Evolutionary conservation across 1,140 invertebrate genomes (phyloP).

Genomic region (Apocrypta bakeri): DNA sequence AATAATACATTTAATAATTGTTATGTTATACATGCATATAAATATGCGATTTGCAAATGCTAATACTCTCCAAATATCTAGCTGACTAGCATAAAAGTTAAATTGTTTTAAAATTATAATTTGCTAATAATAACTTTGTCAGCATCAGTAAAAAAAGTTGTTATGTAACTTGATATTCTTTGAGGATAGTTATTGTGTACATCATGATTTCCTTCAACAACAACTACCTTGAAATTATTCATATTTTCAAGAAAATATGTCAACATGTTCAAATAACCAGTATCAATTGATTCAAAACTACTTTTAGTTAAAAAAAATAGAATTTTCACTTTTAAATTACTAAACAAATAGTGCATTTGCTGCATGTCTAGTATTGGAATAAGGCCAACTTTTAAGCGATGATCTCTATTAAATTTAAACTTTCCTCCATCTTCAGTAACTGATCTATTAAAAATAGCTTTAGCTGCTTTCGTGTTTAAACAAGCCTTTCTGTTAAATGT

Average conservation of each 20-base stretch:
- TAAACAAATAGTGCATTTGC: constrained; percentile 51
- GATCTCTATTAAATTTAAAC: constrained; percentile 66
- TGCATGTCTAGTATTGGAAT: constrained; percentile 50
- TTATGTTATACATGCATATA: no score
- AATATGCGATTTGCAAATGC: no score
- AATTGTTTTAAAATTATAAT: constrained; percentile 41
- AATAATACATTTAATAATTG: no score
- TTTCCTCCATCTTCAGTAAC: constrained; percentile 63
- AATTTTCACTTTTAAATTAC: constrained; percentile 55
- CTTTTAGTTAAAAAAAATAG: constrained; percentile 61
- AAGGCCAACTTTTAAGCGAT: constrained; percentile 59
- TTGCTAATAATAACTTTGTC: constrained; percentile 59
- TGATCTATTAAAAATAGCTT: constrained; percentile 72
- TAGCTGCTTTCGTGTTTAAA: constrained; percentile 70
- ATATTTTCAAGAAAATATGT: constrained; percentile 40
- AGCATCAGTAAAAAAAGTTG: constrained; percentile 64
- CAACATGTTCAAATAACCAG: background rate
- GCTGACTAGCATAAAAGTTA: no score
- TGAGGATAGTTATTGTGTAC: constrained; percentile 78
- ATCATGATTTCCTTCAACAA: constrained; percentile 79
- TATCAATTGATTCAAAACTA: constrained; percentile 48
- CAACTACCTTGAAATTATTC: constrained; percentile 61
- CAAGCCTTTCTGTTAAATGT: constrained; percentile 61
- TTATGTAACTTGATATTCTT: constrained; percentile 70
- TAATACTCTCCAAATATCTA: no score